Evolutionary conservation across 23 tunicate genomes (phyloP).

Genomic region (Clavelina lepadiformis): DNA sequence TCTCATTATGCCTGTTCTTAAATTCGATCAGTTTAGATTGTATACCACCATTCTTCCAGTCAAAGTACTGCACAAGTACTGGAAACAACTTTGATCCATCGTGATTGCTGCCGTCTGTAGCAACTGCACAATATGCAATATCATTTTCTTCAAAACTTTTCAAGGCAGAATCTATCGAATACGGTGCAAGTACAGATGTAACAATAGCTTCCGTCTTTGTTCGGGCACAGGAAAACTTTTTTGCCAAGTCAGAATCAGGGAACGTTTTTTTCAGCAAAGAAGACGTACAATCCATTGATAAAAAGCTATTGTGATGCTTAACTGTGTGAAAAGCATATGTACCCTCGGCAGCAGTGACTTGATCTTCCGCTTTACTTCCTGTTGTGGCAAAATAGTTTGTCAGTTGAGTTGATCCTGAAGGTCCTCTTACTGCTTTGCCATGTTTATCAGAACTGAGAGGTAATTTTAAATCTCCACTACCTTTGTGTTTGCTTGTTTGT

Average conservation of each 20-base stretch:
- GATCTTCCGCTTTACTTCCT: constrained; percentile 17
- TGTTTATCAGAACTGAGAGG: constrained; percentile 28
- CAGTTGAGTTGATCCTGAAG: constrained; percentile 7
- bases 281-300: constrained; percentile 29
- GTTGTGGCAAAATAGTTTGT: constrained; percentile 22
- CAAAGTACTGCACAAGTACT: constrained; percentile 25
- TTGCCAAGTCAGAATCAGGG: constrained; percentile 15
- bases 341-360: constrained; percentile 26
- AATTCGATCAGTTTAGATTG: constrained; percentile 23
- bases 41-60: constrained; percentile 24
- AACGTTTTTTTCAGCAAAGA: constrained; percentile 10
- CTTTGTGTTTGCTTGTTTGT: too few species aligned
- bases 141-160: constrained; percentile 31
- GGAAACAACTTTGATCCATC: constrained; percentile 14
- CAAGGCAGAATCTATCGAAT: constrained; percentile 17
- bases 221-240: constrained; percentile 10
- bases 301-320: constrained; percentile 24
- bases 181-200: constrained; percentile 10
- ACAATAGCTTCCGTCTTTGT: constrained; percentile 9
- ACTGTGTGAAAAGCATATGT: constrained; percentile 25
- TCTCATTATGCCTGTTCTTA: constrained; percentile 20
- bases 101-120: constrained; percentile 24
- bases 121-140: constrained; percentile 20
- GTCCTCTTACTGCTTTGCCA: constrained; percentile 24
- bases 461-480: too few species aligned